phyloP scores from a whole-genome alignment of 35 echinoderm and acorn worm genomes.

The Apostichopus californicus region DNA sequence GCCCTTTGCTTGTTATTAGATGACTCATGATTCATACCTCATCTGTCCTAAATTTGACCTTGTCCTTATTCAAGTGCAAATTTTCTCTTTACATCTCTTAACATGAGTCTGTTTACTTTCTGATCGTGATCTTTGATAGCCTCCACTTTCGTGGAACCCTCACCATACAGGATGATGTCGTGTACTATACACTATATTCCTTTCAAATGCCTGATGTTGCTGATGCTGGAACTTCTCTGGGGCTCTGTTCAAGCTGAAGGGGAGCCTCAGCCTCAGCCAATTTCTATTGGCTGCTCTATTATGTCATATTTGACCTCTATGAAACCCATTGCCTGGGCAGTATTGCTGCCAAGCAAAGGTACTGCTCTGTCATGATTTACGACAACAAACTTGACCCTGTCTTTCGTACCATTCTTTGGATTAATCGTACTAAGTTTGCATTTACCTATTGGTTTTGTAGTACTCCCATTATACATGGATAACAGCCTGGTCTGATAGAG shows the following conservation, averaged over 20 bases:
- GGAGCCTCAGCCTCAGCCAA: conserved; percentile 70
- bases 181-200: conserved; percentile 25
- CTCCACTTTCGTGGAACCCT: conserved; percentile 60
- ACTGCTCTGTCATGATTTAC: conserved; percentile 32
- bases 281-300: conserved; percentile 54
- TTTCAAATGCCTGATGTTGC: conserved; percentile 40
- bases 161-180: conserved; percentile 71
- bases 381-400: conserved; percentile 60
- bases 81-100: conserved; percentile 47
- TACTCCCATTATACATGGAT: conserved; percentile 72
- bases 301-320: conserved; percentile 55
- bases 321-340: conserved; percentile 63
- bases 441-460: conserved; percentile 35
- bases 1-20: conserved; percentile 38
- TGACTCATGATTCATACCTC: conserved; percentile 65
- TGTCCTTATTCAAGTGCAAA: conserved; percentile 69
- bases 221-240: conserved; percentile 73
- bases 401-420: conserved; percentile 65
- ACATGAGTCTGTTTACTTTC: conserved; percentile 58
- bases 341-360: conserved; percentile 46
- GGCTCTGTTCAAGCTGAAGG: conserved; percentile 52
- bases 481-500: conserved; percentile 22
- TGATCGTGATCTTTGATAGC: conserved; percentile 63
- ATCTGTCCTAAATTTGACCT: conserved; percentile 54
- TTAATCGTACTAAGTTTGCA: conserved; percentile 67